These are phyloP conservation scores for Rhamnusium bicolor DNA, from an alignment of 2,888 invertebrate species.

Conservation along the genomic window DNA sequence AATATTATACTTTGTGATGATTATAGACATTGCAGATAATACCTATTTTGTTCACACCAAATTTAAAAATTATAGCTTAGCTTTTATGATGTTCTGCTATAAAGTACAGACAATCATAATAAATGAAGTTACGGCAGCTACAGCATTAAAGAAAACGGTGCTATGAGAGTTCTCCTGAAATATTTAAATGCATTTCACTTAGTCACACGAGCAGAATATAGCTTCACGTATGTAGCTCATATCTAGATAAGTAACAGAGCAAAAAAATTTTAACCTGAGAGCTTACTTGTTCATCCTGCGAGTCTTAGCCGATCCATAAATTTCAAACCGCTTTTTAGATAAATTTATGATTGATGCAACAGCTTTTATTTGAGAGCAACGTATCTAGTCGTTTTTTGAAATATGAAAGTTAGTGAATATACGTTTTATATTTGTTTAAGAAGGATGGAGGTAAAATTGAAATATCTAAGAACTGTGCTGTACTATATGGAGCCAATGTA, in stretches of 20 bases:
- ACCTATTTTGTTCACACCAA: no score
- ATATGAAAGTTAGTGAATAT: background rate
- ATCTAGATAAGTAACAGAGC: background rate
- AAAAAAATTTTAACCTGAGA: background rate
- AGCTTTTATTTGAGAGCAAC: background rate
- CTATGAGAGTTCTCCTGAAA: background rate
- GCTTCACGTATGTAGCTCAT: conserved; percentile 1
- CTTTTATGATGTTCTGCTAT: background rate
- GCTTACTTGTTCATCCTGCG: background rate
- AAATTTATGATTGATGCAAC: background rate
- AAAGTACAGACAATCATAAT: background rate
- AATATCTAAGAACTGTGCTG: no score
- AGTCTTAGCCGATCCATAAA: background rate
- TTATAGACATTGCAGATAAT: no score
- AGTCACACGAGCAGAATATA: background rate
- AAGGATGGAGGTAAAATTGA: no score
- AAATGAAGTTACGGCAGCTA: background rate
- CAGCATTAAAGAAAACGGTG: background rate
- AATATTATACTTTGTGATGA: no score
- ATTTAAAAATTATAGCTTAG: background rate
- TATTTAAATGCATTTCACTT: conserved; percentile 13
- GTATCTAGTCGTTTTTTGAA: background rate
- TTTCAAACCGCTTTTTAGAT: background rate
- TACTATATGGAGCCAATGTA: no score
- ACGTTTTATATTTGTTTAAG: no score